These are phyloP conservation scores for Oxyura jamaicensis DNA, from an alignment of 2,113 vertebrate genomes.

Conservation along the genomic window DNA sequence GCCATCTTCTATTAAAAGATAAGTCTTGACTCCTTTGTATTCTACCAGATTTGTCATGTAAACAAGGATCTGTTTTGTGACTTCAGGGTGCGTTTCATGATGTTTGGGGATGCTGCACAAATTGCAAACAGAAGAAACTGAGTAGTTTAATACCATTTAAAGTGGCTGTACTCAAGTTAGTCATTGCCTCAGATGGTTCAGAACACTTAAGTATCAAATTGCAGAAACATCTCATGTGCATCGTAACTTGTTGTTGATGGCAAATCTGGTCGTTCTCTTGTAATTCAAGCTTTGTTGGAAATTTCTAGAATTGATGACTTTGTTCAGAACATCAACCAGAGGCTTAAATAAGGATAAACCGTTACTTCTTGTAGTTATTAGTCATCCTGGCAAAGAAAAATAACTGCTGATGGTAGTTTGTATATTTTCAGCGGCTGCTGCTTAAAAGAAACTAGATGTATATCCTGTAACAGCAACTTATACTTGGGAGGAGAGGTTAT, in stretches of 20 bases:
- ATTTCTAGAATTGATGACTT: neutral
- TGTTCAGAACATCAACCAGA: neutral
- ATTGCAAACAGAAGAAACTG: neutral
- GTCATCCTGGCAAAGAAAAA: neutral
- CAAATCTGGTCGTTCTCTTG: neutral
- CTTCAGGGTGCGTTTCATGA: neutral
- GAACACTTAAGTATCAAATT: neutral
- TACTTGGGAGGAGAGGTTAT: neutral
- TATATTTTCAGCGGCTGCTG: neutral
- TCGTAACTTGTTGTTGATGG: neutral
- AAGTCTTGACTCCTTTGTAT: slow-evolving; percentile 20
- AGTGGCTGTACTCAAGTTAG: neutral
- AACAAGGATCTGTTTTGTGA: slow-evolving; percentile 3
- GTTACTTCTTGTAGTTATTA: neutral
- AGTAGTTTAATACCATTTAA: neutral
- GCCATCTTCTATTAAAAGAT: slow-evolving; percentile 36
- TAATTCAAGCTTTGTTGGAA: neutral
- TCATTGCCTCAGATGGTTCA: neutral
- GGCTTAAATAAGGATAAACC: neutral
- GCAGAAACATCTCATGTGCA: neutral
- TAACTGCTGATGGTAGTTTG: neutral
- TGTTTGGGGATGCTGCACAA: neutral
- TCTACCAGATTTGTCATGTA: slow-evolving; percentile 43
- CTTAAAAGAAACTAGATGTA: neutral
- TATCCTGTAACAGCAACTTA: neutral